These are phyloP conservation scores for Lipophrys pholis DNA, from an alignment of 2,113 vertebrate genomes.

Conservation along the genomic window DNA sequence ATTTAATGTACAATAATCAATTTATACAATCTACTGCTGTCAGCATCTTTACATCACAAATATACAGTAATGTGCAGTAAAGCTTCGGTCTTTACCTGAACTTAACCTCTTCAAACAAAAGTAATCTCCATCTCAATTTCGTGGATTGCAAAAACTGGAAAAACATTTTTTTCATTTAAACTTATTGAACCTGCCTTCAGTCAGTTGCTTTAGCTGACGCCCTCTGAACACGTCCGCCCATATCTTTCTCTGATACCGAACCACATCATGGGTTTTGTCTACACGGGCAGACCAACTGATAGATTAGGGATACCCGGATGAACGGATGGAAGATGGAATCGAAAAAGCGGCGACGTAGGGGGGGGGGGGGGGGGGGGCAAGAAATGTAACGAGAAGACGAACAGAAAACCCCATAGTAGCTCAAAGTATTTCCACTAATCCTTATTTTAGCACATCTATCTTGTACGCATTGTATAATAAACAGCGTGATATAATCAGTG, in stretches of 20 bases:
- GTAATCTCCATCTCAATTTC: slow-evolving; percentile 12
- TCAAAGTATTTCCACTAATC: slow-evolving; percentile 9
- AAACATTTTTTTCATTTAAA: background rate
- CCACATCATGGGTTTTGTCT: slow-evolving; percentile 47
- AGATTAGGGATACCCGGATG: slow-evolving; percentile 71
- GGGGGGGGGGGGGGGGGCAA: slow-evolving; percentile 38
- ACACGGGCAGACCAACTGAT: slow-evolving; percentile 39
- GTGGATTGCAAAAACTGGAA: slow-evolving; percentile 7
- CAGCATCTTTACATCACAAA: slow-evolving; percentile 5
- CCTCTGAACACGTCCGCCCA: slow-evolving; percentile 2
- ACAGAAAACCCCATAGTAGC: slow-evolving; percentile 30
- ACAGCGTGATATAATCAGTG: slow-evolving; percentile 7
- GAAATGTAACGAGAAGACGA: slow-evolving; percentile 26
- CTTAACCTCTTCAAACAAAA: slow-evolving; percentile 35
- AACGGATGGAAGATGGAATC: slow-evolving; percentile 59
- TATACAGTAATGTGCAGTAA: slow-evolving; percentile 2
- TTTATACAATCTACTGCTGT: background rate
- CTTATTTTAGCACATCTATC: background rate
- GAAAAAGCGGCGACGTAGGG: slow-evolving; percentile 48
- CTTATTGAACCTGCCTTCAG: slow-evolving; percentile 33
- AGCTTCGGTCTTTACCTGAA: slow-evolving; percentile 29
- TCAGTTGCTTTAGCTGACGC: slow-evolving; percentile 7
- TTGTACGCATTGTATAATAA: slow-evolving; percentile 14
- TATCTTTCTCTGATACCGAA: slow-evolving; percentile 41
- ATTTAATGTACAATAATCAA: slow-evolving; percentile 21